Conservation (phyloP, 1,140 invertebrate genomes). For the Trypoxylus dichotomus region DNA sequence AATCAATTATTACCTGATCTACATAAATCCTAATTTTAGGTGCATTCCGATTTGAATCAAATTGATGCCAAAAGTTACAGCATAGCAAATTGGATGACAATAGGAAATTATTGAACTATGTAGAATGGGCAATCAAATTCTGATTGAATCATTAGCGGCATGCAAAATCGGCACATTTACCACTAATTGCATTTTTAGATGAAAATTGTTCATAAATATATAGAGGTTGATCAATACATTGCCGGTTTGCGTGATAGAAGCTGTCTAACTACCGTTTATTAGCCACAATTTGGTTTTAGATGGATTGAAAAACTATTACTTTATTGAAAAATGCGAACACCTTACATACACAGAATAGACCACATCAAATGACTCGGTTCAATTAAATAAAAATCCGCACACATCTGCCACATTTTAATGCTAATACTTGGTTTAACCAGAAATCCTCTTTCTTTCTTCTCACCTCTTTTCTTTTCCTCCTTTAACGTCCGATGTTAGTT, state of each 20-base stretch:
- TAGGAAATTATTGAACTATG: background rate
- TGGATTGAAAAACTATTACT: background rate
- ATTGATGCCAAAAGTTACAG: background rate
- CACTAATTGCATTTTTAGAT: background rate
- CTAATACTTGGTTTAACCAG: too few relatives aligned
- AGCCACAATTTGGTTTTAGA: background rate
- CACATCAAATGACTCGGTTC: too few relatives aligned
- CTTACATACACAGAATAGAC: too few relatives aligned
- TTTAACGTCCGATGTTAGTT: too few relatives aligned
- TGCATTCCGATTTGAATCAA: background rate
- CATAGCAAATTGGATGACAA: background rate
- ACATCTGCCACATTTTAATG: too few relatives aligned
- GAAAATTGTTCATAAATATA: slow-evolving; percentile 1
- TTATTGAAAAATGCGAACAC: too few relatives aligned
- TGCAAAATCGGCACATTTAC: background rate
- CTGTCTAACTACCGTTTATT: background rate
- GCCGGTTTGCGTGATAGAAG: background rate
- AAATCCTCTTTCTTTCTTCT: too few relatives aligned
- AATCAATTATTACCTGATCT: too few relatives aligned
- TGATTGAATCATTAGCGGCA: background rate
- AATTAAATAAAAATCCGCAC: too few relatives aligned
- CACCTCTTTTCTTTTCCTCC: too few relatives aligned
- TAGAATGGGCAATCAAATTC: background rate
- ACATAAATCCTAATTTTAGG: background rate
- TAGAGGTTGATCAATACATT: background rate